phyloP scores from a whole-genome alignment of 2,888 invertebrate genomes.

The Chirona hameri region DNA sequence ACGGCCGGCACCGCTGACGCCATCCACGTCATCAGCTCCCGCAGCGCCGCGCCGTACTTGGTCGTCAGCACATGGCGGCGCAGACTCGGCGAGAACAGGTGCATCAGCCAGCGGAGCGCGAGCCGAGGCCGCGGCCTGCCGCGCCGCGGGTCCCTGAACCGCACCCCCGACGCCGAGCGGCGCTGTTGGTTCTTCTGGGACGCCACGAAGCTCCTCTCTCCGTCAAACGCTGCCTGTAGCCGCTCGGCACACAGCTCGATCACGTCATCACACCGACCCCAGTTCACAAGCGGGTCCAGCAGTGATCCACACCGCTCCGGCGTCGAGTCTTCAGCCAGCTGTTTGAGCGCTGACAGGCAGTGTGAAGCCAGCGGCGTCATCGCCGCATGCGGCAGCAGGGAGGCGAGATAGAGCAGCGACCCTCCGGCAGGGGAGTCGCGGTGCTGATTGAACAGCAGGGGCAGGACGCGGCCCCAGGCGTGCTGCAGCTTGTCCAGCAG shows the following conservation, averaged over 20 bases:
- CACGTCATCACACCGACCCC: constrained; percentile 38
- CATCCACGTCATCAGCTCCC: constrained; percentile 2
- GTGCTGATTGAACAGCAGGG: constrained; percentile 3
- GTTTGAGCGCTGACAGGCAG: constrained; percentile 38
- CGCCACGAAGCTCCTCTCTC: not conserved
- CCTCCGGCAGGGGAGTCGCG: not conserved
- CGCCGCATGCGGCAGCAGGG: constrained; percentile 36
- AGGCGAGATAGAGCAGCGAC: constrained; percentile 37
- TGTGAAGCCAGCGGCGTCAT: constrained; percentile 39
- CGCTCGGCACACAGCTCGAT: constrained; percentile 37
- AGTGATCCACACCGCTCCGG: not conserved
- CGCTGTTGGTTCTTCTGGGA: constrained; percentile 28
- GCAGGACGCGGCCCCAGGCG: constrained; percentile 6
- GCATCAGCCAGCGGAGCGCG: constrained; percentile 24
- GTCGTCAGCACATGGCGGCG: not conserved
- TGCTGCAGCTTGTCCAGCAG: not conserved
- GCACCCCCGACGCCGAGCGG: not conserved
- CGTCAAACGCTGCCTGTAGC: constrained; percentile 35
- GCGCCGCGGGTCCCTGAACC: constrained; percentile 6
- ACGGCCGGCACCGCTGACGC: not conserved
- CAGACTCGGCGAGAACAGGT: constrained; percentile 6
- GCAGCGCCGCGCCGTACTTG: not conserved
- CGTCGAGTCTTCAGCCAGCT: constrained; percentile 29
- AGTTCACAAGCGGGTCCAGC: constrained; percentile 39
- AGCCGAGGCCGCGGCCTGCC: not conserved